Evolutionary conservation across 1,140 invertebrate genomes (phyloP), one percentile per base, ranked within the genome.

Genomic region (Stegodyphus dumicola): DNA sequence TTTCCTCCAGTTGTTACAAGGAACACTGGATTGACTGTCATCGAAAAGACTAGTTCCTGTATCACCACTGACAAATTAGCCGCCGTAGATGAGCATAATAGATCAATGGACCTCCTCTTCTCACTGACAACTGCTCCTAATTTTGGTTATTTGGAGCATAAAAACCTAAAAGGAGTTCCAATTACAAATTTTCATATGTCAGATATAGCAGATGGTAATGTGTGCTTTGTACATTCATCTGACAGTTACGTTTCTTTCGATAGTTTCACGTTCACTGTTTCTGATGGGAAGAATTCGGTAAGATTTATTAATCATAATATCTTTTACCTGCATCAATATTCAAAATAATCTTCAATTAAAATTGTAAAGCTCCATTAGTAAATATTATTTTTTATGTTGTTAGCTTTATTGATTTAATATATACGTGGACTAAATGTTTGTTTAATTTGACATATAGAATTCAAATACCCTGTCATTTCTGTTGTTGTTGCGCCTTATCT

Each of bases 211-310:
- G 11, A 49, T 18, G 67, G 84, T 33, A 69, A 52, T 7, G 52
- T 85, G 1, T 77, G 75, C 33, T 85, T 77, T 73, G 3, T 78
- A 15, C 84, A 85, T 52, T 33, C 66, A 9, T 52, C 67, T 48
- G 5, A n/a, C 10, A 66, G 1, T 5, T 52, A 33, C 17, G 48
- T 15, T 2, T 7, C 53, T 15, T 33, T 77, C 48, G 84, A 85
- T 64, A 64, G 33, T 53, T 85, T 85, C 52, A 77, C 74, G 7
- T 85, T 85, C 33, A 73, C 49, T 33, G 53, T 85, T 6, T 60
- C 64, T 70, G 84, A 85, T 78, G 75, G 84, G 52, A 78, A 64
- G 7, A 85, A 85, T 17, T 73, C 33, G 33, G 84, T 78, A 64
- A 77, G 84, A 64, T 17, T 64, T 33, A 33, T 33, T 33, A 33